Evolutionary conservation across 2,797 vertebrate species (phyloP).

Genomic region (Diglossa cyanea): DNA sequence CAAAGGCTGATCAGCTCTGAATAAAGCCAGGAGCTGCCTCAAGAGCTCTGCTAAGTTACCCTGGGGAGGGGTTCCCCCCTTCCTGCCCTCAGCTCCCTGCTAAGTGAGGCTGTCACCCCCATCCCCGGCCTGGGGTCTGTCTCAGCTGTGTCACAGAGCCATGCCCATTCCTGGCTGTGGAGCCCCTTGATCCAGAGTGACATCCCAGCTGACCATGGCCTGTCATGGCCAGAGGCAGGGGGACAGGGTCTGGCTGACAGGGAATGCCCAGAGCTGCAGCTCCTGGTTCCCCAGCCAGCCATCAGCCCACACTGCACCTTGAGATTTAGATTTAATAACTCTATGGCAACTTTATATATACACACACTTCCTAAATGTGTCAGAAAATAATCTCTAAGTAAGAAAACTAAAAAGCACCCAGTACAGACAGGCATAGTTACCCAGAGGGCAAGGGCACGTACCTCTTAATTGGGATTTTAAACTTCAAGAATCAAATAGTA

Average conservation of each 20-base stretch:
- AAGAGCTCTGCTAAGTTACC: background rate
- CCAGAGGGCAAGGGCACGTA: background rate
- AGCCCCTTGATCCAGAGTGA: background rate
- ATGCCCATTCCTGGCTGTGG: background rate
- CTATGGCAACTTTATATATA: background rate
- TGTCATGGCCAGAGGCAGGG: background rate
- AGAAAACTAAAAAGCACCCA: background rate
- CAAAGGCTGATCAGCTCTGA: background rate
- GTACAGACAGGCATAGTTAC: background rate
- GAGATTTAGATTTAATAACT: background rate
- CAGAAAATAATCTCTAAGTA: background rate
- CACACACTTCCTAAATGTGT: background rate
- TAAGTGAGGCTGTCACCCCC: background rate
- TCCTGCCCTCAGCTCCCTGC: background rate
- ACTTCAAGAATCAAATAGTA: background rate
- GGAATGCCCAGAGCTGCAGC: background rate
- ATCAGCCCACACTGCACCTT: background rate
- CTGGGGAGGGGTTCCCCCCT: fast-evolving
- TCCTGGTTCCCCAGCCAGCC: background rate
- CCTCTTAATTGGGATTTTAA: background rate
- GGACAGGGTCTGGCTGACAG: background rate
- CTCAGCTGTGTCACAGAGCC: background rate
- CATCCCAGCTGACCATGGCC: background rate
- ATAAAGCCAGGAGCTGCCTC: background rate
- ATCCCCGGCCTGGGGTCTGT: background rate